A percentile compares a stretch with the other conserved stretches of the same genome.
These are phyloP conservation scores for Epinotia ramella DNA, from an alignment of 2,888 invertebrate species.

Conservation along the genomic window DNA sequence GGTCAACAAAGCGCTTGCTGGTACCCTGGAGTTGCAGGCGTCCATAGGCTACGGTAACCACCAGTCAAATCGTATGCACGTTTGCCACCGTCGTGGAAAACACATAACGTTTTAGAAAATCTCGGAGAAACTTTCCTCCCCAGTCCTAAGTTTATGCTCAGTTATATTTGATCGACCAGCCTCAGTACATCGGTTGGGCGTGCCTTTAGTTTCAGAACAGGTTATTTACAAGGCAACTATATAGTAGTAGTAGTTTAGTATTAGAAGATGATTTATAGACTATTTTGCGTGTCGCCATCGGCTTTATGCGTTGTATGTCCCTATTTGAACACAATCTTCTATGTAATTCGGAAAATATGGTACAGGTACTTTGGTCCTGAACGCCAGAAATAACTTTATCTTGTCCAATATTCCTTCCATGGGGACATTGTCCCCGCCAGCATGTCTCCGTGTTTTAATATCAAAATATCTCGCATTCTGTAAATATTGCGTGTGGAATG, in stretches of 20 bases:
- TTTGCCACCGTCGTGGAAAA: too few species aligned
- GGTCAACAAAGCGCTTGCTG: too few species aligned
- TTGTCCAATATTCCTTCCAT: too few species aligned
- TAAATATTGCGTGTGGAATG: too few species aligned
- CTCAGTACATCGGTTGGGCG: slow-evolving; percentile 53
- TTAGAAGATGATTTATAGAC: slow-evolving; percentile 27
- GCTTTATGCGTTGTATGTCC: slow-evolving; percentile 18
- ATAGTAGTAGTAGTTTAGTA: too few species aligned
- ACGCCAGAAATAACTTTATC: too few species aligned
- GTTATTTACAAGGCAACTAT: slow-evolving; percentile 20
- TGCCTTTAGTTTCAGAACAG: slow-evolving; percentile 28
- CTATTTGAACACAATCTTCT: slow-evolving; percentile 18
- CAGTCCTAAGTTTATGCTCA: not conserved
- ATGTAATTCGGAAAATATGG: not conserved
- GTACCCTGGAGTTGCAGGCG: too few species aligned
- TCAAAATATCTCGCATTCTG: not conserved
- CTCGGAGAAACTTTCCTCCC: not conserved
- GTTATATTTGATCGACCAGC: slow-evolving; percentile 32
- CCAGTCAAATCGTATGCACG: too few species aligned
- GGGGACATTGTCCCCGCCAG: too few species aligned
- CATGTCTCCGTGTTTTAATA: not conserved
- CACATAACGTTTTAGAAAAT: too few species aligned
- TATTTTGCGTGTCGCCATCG: slow-evolving; percentile 29
- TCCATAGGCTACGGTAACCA: too few species aligned
- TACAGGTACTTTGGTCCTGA: not conserved